phyloP scores from a whole-genome alignment of 2,113 vertebrate species.

The Hipposideros armiger region DNA sequence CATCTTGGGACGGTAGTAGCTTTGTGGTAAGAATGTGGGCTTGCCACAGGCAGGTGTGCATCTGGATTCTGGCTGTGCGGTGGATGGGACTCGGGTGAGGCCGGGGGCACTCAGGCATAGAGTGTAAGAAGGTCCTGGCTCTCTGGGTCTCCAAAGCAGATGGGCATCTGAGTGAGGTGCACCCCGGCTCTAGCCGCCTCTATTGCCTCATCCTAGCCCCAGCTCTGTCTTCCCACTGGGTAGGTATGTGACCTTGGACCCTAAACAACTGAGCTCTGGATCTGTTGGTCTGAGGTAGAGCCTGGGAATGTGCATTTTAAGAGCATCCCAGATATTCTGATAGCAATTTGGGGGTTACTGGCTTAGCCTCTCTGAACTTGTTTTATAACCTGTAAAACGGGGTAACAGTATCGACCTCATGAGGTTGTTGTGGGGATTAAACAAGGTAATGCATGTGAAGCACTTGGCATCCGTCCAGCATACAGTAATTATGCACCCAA shows the following conservation, averaged over 20 bases:
- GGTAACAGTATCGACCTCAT: background rate
- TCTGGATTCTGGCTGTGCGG: background rate
- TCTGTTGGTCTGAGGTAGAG: background rate
- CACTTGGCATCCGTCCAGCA: background rate
- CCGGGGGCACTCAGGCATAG: accelerated
- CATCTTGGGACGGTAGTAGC: background rate
- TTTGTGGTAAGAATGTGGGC: background rate
- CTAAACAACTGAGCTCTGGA: background rate
- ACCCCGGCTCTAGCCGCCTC: background rate
- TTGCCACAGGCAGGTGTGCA: accelerated
- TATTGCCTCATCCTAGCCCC: background rate
- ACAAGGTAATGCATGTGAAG: background rate
- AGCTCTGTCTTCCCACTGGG: background rate
- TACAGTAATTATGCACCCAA: background rate
- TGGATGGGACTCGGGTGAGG: background rate
- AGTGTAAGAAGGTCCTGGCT: background rate
- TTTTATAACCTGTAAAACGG: background rate
- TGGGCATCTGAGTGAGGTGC: background rate
- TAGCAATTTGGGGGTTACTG: background rate
- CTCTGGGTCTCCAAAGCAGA: background rate
- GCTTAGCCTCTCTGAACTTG: background rate
- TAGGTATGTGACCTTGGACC: background rate
- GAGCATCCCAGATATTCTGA: background rate
- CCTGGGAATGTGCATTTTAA: background rate
- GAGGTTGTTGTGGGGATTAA: background rate